Evolutionary conservation across 2,113 vertebrate genomes (phyloP).

Genomic region (Urocitellus parryii): DNA sequence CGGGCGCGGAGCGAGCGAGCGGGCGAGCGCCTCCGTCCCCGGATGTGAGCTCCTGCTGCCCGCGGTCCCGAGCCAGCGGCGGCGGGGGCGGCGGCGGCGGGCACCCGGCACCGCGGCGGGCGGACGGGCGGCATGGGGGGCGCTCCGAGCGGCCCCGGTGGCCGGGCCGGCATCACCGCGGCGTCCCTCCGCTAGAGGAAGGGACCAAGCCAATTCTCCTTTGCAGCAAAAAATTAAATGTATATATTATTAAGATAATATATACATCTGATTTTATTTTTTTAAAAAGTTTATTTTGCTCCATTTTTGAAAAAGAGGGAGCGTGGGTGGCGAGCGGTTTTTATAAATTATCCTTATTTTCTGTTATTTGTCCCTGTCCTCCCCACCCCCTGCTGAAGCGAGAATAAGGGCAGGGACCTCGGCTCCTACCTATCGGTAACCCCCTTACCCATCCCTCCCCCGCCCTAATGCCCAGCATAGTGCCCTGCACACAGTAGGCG

Average conservation of each 20-base stretch:
- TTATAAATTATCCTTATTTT: conserved; percentile 79
- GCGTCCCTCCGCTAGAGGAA: conserved; percentile 75
- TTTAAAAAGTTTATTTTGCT: conserved; percentile 83
- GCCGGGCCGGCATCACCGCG: conserved; percentile 57
- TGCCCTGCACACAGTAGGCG: conserved; percentile 83
- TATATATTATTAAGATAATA: conserved; percentile 81
- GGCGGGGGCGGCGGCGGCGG: conserved; percentile 69
- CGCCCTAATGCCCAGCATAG: conserved; percentile 65
- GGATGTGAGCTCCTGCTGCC: conserved; percentile 80
- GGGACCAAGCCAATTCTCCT: conserved; percentile 76
- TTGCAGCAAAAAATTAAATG: conserved; percentile 78
- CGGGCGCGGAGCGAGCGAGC: conserved; percentile 71
- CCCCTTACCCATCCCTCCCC: conserved; percentile 58
- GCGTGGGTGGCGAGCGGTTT: conserved; percentile 79
- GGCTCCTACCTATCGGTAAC: conserved; percentile 52
- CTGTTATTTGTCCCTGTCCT: conserved; percentile 71
- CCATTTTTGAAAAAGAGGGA: conserved; percentile 75
- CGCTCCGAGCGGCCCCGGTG: conserved; percentile 68
- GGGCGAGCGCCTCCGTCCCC: conserved; percentile 78
- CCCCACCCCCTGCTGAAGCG: conserved; percentile 82
- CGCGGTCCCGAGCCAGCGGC: conserved; percentile 78
- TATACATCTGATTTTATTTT: conserved; percentile 82
- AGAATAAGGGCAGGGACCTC: conserved; percentile 76
- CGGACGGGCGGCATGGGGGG: conserved; percentile 73
- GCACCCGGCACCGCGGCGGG: conserved; percentile 72